Base-by-base conservation (phyloP, 2,888 invertebrate species). In the Pammene fasciana region DNA sequence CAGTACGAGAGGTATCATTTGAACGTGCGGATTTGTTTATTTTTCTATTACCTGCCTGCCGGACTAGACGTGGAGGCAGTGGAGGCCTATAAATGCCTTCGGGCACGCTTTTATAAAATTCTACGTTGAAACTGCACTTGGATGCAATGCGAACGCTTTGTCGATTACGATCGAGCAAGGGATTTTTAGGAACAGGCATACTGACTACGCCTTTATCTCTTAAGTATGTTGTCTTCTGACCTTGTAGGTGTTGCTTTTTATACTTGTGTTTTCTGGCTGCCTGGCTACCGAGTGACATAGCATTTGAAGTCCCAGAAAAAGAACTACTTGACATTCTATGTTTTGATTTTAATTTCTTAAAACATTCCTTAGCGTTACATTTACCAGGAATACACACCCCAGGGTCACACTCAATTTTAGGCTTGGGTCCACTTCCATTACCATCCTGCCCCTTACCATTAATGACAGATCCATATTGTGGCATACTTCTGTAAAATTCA, bases 91-190 rank as follows among this genome's bases (percentile, higher is more conserved):
- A 26, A 18, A 5, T 13, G 18, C 50, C 16, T 36, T 38, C 38
- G 11, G 50, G 50, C 13, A 16, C 8, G 10, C 18, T 16, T 38
- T 9, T 48, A 26, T 61, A 38, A 36, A 61, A 61, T 16, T 61
- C 61, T 11, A 61, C 38, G 38, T 61, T 62, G 50, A 62, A 62
- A 62, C 62, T 62, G 18, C 62, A 62, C 6, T 41, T 62, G 16
- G 62, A 62, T 41, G 50, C 62, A 52, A 62, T 62, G 41, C 62
- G 50, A 52, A 62, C 62, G 52, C 41, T 18, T 62, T 52, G 50
- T 1, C 62, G 38, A 26, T 52, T 38, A 52, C 8, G 41, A 16
- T 36, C 48, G 2, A 11, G 36, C 14, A 55, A 26, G 6, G 26
- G 13, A 3, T 26, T 18, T 45, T 59, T 59, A 26, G 18, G 13